Percentiles rank a stretch among this genome's conserved stretches.
Evolutionary conservation across 2,797 vertebrate genomes (phyloP).

Genomic region (Myripristis jacobus): DNA sequence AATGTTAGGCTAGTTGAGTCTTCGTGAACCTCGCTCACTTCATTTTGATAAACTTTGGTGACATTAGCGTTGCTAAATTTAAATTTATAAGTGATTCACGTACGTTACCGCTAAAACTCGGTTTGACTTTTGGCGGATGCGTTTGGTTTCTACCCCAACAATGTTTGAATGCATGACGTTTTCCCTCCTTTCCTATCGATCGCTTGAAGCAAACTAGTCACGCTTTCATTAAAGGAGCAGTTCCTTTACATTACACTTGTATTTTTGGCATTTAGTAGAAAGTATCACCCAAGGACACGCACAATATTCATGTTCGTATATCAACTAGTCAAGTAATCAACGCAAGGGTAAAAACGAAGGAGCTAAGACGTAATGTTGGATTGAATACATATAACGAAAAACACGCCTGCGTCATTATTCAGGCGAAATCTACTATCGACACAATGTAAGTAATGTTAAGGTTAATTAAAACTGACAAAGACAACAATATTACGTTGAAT

Average conservation of each 20-base stretch:
- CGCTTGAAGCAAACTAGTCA: constrained; percentile 14
- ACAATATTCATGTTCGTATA: neutral
- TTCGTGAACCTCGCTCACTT: accelerated
- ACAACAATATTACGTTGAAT: too few relatives aligned
- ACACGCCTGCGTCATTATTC: too few relatives aligned
- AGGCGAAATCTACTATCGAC: too few relatives aligned
- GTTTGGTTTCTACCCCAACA: constrained; percentile 9
- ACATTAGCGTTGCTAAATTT: accelerated
- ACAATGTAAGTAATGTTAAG: too few relatives aligned
- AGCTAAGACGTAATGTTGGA: neutral
- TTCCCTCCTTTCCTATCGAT: constrained; percentile 79
- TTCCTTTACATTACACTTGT: neutral
- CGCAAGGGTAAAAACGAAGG: too few relatives aligned
- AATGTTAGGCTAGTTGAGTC: neutral
- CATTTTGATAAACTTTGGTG: accelerated
- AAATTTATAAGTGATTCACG: neutral
- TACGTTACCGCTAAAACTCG: neutral
- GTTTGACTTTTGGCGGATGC: neutral
- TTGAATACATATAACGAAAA: neutral
- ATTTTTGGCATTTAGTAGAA: too few relatives aligned
- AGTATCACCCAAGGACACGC: too few relatives aligned
- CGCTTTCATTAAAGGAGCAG: constrained; percentile 72
- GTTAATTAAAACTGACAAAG: too few relatives aligned
- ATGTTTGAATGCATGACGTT: constrained; percentile 85
- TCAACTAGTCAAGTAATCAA: neutral